Percentiles rank a stretch among this genome's conserved stretches.
phyloP scores from a whole-genome alignment of 2,113 vertebrate genomes.

The Aldabrachelys gigantea region DNA sequence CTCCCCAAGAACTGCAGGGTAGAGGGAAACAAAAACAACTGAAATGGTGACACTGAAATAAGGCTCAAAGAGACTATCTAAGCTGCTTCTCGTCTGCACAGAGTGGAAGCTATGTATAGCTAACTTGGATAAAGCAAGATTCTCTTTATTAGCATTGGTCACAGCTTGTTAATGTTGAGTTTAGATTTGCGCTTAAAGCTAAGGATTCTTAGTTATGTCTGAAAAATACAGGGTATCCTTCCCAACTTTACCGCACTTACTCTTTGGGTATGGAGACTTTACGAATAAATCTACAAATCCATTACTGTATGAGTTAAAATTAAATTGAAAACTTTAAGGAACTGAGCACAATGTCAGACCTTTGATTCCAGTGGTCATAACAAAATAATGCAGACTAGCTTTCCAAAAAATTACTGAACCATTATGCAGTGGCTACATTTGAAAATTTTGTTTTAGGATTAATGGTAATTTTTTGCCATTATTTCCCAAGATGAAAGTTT shows the following conservation, averaged over 20 bases:
- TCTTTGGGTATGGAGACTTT: not conserved
- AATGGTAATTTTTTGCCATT: not conserved
- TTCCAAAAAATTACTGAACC: not conserved
- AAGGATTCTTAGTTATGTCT: not conserved
- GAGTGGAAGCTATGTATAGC: not conserved
- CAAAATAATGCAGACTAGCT: not conserved
- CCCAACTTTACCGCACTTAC: not conserved
- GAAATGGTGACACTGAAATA: not conserved
- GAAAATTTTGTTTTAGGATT: not conserved
- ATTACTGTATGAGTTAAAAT: not conserved
- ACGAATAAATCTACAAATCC: not conserved
- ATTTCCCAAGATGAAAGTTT: not conserved
- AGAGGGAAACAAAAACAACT: not conserved
- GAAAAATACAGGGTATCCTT: not conserved
- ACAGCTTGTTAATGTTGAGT: not conserved
- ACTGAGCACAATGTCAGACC: not conserved
- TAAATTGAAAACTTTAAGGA: not conserved
- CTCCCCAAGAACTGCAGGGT: constrained; percentile 88
- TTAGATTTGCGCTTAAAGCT: not conserved
- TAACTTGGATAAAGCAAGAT: not conserved
- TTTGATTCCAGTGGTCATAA: not conserved
- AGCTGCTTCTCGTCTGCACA: not conserved
- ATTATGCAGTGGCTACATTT: not conserved
- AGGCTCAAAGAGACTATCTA: not conserved
- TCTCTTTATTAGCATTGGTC: not conserved